Evolutionary conservation across 2,888 invertebrate species (phyloP).

Genomic region (Drosophila paranaensis): DNA sequence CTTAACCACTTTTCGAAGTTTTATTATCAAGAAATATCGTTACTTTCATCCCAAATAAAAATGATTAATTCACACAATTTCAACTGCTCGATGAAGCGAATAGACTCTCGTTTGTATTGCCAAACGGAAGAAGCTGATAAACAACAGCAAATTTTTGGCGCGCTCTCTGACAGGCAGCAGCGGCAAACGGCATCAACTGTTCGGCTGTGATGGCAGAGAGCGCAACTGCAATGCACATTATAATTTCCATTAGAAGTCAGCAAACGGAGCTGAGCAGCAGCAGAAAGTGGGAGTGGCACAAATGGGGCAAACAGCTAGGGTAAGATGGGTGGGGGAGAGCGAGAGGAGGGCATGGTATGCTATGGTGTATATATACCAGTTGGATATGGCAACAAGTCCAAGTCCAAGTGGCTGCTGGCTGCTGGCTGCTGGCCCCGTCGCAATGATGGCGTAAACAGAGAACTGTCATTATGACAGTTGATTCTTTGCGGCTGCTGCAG

Average conservation of each 20-base stretch:
- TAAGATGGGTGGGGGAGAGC: neutral
- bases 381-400: slow-evolving; percentile 64
- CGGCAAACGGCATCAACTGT: slow-evolving; percentile 40
- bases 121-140: slow-evolving; percentile 47
- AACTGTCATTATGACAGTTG: slow-evolving; percentile 80
- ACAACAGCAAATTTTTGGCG: slow-evolving; percentile 61
- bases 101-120: slow-evolving; percentile 10
- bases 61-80: neutral
- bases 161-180: slow-evolving; percentile 37
- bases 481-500: slow-evolving; percentile 63
- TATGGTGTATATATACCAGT: slow-evolving; percentile 15
- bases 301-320: neutral
- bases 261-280: slow-evolving; percentile 38
- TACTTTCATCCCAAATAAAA: too few species aligned
- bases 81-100: slow-evolving; percentile 11
- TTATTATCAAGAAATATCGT: too few species aligned
- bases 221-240: slow-evolving; percentile 73
- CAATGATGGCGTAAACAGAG: slow-evolving; percentile 75
- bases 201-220: slow-evolving; percentile 43
- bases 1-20: too few species aligned
- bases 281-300: slow-evolving; percentile 25
- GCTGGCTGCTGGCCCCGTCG: slow-evolving; percentile 44
- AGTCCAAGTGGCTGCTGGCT: slow-evolving; percentile 60
- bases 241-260: slow-evolving; percentile 75
- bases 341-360: neutral